Evolutionary conservation across 2,888 invertebrate species (phyloP).

Genomic region (Parapristionchus giblindavisi): DNA sequence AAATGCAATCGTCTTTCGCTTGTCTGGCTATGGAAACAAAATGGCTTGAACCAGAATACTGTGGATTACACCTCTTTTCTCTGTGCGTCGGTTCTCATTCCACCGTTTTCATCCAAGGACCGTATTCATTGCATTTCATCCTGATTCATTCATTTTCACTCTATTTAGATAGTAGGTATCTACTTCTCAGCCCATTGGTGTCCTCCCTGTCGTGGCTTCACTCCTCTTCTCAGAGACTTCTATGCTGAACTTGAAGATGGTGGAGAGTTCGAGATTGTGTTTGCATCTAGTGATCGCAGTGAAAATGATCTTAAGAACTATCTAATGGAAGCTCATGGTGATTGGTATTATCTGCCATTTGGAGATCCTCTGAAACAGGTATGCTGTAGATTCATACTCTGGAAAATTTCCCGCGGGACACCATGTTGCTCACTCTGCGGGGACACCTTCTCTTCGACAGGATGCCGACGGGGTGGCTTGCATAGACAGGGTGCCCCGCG

Average conservation of each 20-base stretch:
- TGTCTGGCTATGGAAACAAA: too few species aligned
- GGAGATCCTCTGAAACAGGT: constrained; percentile 35
- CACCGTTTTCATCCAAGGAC: too few species aligned
- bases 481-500: too few species aligned
- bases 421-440: too few species aligned
- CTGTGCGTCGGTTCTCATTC: too few species aligned
- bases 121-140: background rate
- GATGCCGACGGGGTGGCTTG: too few species aligned
- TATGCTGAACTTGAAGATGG: constrained; percentile 70
- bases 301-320: constrained; percentile 70
- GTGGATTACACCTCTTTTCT: too few species aligned
- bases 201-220: constrained; percentile 73
- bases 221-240: constrained; percentile 70
- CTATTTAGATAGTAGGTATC: constrained; percentile 47
- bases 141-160: background rate
- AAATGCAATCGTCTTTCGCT: too few species aligned
- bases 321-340: constrained; percentile 72
- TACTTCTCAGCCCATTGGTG: constrained; percentile 74
- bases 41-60: too few species aligned
- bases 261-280: constrained; percentile 72
- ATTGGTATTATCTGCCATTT: constrained; percentile 70
- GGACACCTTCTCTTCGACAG: too few species aligned
- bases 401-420: too few species aligned
- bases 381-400: too few species aligned
- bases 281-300: constrained; percentile 73